Percentiles rank a stretch among this genome's conserved stretches.
Evolutionary conservation across 2,797 vertebrate genomes (phyloP).

Genomic region (Thalassophryne amazonica): DNA sequence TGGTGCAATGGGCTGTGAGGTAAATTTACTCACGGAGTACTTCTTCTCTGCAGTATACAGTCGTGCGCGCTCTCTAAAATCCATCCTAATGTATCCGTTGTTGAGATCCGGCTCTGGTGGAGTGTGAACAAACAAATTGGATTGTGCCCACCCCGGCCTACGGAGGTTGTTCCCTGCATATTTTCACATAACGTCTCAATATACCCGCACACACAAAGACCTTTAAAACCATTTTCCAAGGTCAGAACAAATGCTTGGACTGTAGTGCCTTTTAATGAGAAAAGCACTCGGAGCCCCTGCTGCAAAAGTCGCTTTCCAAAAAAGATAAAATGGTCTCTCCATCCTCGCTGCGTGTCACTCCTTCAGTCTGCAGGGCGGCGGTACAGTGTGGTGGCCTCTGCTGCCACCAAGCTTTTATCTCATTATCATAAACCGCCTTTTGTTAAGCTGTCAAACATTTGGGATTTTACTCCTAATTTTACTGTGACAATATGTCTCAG

Average conservation of each 20-base stretch:
- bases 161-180: slow-evolving; percentile 39
- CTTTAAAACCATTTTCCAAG: slow-evolving; percentile 64
- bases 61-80: slow-evolving; percentile 56
- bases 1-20: slow-evolving; percentile 63
- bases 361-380: slow-evolving; percentile 32
- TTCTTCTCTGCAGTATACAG: slow-evolving; percentile 40
- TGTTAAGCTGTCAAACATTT: too few relatives aligned
- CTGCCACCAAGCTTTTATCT: slow-evolving; percentile 30
- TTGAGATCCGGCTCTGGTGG: slow-evolving; percentile 66
- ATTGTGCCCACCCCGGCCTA: slow-evolving; percentile 49
- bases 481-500: too few relatives aligned
- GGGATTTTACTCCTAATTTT: too few relatives aligned
- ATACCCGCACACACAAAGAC: slow-evolving; percentile 22
- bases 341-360: slow-evolving; percentile 36
- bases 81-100: slow-evolving; percentile 72
- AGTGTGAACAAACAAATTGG: slow-evolving; percentile 74
- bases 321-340: slow-evolving; percentile 52
- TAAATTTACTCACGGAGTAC: slow-evolving; percentile 64
- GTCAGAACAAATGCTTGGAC: slow-evolving; percentile 57
- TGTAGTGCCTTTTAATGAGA: slow-evolving; percentile 60
- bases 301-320: slow-evolving; percentile 56
- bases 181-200: slow-evolving; percentile 64
- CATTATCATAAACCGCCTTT: slow-evolving; percentile 11
- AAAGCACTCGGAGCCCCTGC: slow-evolving; percentile 57
- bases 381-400: neutral